These are phyloP conservation scores for Oscheius onirici DNA, from an alignment of 2,888 invertebrate genomes.

Conservation along the genomic window DNA sequence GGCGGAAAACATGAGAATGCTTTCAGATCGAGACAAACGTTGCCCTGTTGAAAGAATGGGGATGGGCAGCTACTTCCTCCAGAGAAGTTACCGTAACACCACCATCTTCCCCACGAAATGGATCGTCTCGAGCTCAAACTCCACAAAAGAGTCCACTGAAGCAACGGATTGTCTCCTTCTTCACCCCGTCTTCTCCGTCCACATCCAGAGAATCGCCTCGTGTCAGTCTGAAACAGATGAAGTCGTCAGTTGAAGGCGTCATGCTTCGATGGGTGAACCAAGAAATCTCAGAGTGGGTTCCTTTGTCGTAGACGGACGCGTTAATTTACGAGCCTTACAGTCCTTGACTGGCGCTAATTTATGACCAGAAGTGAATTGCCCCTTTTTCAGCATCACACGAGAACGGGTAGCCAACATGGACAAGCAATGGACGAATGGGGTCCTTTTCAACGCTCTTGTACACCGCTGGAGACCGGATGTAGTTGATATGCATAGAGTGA, in stretches of 20 bases:
- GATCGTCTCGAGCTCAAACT: slow-evolving; percentile 17
- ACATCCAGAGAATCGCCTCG: slow-evolving; percentile 32
- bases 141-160: slow-evolving; percentile 31
- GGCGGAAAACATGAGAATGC: background rate
- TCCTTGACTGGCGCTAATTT: background rate
- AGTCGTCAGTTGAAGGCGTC: slow-evolving; percentile 62
- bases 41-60: slow-evolving; percentile 67
- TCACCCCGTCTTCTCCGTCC: slow-evolving; percentile 45
- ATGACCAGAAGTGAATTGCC: background rate
- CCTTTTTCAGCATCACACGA: slow-evolving; percentile 8
- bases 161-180: slow-evolving; percentile 46
- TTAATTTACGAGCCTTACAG: slow-evolving; percentile 14
- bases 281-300: slow-evolving; percentile 63
- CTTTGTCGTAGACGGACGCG: background rate
- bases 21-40: slow-evolving; percentile 68
- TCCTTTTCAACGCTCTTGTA: slow-evolving; percentile 70
- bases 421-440: slow-evolving; percentile 69
- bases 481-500: slow-evolving; percentile 65
- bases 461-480: slow-evolving; percentile 68
- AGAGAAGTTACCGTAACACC: slow-evolving; percentile 35
- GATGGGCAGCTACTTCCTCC: slow-evolving; percentile 55
- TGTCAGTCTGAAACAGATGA: slow-evolving; percentile 47
- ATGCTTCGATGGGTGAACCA: slow-evolving; percentile 68
- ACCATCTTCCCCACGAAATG: slow-evolving; percentile 33
- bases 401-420: slow-evolving; percentile 68